Base-by-base conservation (phyloP, 2,797 vertebrate genomes). In the Phaenicophaeus curvirostris region DNA sequence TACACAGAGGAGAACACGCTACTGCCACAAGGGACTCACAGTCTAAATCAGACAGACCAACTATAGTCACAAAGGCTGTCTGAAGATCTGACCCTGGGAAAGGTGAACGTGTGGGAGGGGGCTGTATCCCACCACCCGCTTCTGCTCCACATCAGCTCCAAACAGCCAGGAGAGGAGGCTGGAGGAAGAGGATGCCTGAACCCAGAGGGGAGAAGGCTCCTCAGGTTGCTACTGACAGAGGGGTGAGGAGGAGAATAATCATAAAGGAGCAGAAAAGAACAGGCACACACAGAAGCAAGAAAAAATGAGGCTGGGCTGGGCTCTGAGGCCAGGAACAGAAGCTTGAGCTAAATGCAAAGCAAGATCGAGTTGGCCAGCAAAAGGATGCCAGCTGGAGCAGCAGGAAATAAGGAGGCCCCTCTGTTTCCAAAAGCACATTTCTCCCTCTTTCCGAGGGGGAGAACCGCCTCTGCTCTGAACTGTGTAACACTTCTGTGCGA, bases 21-120 rank as follows among this genome's bases (percentile, higher is more conserved):
- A 30, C 95, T 44, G 89, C 95, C 95, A 96, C 95, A 96, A 96
- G 96, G 94, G 94, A 96, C 91, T 50, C 16, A 95, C 95, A 96
- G 94, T 96, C 94, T 96, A 62, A 92, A 69, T 86, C 94, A 96
- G 25, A 96, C 92, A 94, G 95, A 90, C 73, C 95, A 91, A 76
- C 94, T 63, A 86, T 23, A 95, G 95, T 91, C 96, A 96, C 95
- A 94, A 94, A 81, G 91, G 82, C 94, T 58, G 91, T 35, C 94
- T 95, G 92, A 94, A 93, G 95, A 94, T 68, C 92, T 85, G 92
- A 81, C 92, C 94, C 95, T 94, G 95, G 95, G 94, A 95, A 95
- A 96, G 94, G 96, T 94, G 96, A 95, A 90, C 5, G 80, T 81
- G 92, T 84, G 92, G 94, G 91, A 93, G 62, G 63, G 62, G 82